These are phyloP conservation scores for Plectrocnemia conspersa DNA, from an alignment of 1,140 invertebrate species.

Conservation along the genomic window DNA sequence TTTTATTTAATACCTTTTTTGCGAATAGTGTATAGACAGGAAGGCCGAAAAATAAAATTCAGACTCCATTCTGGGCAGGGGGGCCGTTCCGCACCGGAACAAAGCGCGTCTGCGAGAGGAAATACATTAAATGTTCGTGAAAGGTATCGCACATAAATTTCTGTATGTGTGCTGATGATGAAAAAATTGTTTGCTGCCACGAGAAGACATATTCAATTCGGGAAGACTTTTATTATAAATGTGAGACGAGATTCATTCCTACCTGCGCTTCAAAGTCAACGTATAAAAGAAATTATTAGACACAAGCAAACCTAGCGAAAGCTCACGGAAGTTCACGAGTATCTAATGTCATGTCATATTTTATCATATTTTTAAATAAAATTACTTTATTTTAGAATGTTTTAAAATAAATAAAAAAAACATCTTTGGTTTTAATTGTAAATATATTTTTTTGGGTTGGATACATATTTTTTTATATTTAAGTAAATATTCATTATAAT, in stretches of 20 bases:
- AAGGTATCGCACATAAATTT: slow-evolving; percentile 23
- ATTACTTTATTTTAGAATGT: no score
- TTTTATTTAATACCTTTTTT: no score
- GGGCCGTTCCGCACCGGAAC: slow-evolving; percentile 21
- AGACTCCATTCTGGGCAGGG: slow-evolving; percentile 8
- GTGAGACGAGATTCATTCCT: slow-evolving; percentile 13
- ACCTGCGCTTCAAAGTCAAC: slow-evolving; percentile 16
- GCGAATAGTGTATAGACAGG: slow-evolving; percentile 24
- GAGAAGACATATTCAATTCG: slow-evolving; percentile 8
- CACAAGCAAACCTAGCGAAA: background rate
- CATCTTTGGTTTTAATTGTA: no score
- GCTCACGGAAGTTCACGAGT: no score
- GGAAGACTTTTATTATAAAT: slow-evolving; percentile 16
- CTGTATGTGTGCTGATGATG: no score
- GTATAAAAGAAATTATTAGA: slow-evolving; percentile 8
- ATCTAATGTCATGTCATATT: no score
- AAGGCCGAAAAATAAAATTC: slow-evolving; percentile 21
- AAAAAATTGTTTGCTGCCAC: background rate
- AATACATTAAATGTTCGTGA: slow-evolving; percentile 28
- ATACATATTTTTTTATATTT: no score
- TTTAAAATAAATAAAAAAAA: no score
- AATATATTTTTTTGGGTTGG: no score
- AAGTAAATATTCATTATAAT: no score
- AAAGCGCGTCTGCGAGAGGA: slow-evolving; percentile 26
- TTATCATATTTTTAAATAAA: no score